A percentile compares a stretch with the other conserved stretches of the same genome.
Conservation (phyloP, 1,140 invertebrate species). For the Euwallacea fornicatus region DNA sequence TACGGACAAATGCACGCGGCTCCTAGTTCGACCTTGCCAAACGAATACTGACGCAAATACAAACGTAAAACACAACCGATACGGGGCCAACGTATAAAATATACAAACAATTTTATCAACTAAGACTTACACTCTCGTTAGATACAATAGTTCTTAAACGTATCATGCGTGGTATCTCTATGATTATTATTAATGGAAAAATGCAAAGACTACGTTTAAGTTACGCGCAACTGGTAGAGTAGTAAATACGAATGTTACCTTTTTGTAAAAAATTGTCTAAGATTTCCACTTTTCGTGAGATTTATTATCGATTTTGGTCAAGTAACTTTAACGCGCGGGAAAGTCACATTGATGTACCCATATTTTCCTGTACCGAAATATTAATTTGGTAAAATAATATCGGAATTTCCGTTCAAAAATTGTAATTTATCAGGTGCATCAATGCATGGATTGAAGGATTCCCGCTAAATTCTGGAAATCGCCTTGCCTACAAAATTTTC, state of each 20-base stretch:
- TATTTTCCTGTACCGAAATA: too few species aligned
- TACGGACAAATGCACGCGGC: slow-evolving; percentile 42
- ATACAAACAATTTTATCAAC: slow-evolving; percentile 24
- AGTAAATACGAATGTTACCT: background rate
- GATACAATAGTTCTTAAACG: slow-evolving; percentile 2
- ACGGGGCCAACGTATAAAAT: slow-evolving; percentile 20
- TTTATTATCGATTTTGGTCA: slow-evolving; percentile 28
- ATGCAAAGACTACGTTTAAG: slow-evolving; percentile 25
- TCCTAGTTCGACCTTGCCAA: slow-evolving; percentile 11
- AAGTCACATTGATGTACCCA: too few species aligned
- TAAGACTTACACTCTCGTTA: slow-evolving; percentile 8
- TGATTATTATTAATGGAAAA: slow-evolving; percentile 19
- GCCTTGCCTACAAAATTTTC: background rate
- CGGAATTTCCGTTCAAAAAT: too few species aligned
- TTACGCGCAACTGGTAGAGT: slow-evolving; percentile 11
- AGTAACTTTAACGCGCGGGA: background rate
- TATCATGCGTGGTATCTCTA: slow-evolving; percentile 11
- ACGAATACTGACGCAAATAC: slow-evolving; percentile 40
- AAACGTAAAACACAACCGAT: slow-evolving; percentile 19
- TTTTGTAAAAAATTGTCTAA: slow-evolving; percentile 16
- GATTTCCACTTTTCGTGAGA: background rate
- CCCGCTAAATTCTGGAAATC: background rate
- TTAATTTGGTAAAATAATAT: too few species aligned
- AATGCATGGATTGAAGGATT: too few species aligned
- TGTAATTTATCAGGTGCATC: too few species aligned